Evolutionary conservation across 1,140 invertebrate genomes (phyloP), one percentile per base, ranked within the genome.

Genomic region (Pristionchus pacificus): DNA sequence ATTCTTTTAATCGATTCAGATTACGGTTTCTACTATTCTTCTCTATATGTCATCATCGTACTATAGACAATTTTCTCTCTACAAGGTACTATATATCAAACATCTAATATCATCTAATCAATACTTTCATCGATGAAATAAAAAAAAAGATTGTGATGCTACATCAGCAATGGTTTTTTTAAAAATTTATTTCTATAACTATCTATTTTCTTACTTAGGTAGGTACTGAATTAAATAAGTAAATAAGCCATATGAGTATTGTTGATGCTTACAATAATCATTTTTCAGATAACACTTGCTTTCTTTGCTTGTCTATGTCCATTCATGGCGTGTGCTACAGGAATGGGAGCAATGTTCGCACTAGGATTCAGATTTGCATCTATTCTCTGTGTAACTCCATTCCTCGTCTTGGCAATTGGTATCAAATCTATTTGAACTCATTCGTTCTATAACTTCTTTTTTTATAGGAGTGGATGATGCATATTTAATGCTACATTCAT

Each of bases 281-380:
- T 2, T 3, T 69, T 70, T 64, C 68, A 70, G 68, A 61, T 79
- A 29, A 70, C 68, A 10, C 61, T 78, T 14, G 77, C 77, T 1
- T 64, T 78, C 30, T 60, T 69, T n/a, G 77, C 77, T 14, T 78
- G 77, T 59, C 67, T 78, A 30, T 71, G 75, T 38, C 77, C 77
- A 1, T 75, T 78, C 31, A 72, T 78, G 70, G 70, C 77, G n/a
- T 75, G 72, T 62, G 72, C 65, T 25, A 78, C 77, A n/a, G 77
- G 70, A 2, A 38, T 78, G 15, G 77, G 77, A 61, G 31, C 75
- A 1, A 19, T 74, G 0, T 78, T 78, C 61, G 72, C 72, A 19
- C 27, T 30, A 2, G 77, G 77, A 28, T 61, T 78, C 6, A 65
- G 77, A 57, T 78, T 78, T 30, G 68, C 60, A 2, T 73, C 77